Evolutionary conservation across 2,113 vertebrate species (phyloP).

Genomic region (Cheirogaleus medius): DNA sequence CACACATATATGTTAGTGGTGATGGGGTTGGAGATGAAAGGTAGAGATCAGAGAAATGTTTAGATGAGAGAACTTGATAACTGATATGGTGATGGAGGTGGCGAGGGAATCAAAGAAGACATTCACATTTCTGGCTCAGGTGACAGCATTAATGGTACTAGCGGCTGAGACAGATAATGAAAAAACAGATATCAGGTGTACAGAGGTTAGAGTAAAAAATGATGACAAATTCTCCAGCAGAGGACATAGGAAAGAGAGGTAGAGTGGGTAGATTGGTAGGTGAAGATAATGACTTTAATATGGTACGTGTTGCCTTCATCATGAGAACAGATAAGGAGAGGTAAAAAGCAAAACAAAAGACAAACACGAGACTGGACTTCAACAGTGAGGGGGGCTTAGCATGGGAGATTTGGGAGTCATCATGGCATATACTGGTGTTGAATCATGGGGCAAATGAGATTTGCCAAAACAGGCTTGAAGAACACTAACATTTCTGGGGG

Average conservation of each 20-base stretch:
- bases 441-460: neutral
- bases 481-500: neutral
- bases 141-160: neutral
- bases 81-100: neutral
- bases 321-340: neutral
- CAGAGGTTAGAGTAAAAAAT: neutral
- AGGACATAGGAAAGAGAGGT: neutral
- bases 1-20: neutral
- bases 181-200: neutral
- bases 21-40: neutral
- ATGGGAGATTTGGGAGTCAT: neutral
- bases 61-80: neutral
- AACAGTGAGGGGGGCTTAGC: neutral
- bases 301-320: neutral
- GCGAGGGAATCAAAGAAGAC: neutral
- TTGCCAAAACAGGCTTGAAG: neutral
- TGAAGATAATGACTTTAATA: neutral
- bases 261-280: neutral
- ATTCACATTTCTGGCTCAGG: neutral
- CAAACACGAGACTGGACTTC: neutral
- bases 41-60: neutral
- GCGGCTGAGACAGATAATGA: neutral
- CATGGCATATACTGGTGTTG: neutral
- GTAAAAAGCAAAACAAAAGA: neutral
- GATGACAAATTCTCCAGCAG: neutral